Evolutionary conservation across 2,888 invertebrate genomes (phyloP).

Genomic region (Eupithecia exiguata): DNA sequence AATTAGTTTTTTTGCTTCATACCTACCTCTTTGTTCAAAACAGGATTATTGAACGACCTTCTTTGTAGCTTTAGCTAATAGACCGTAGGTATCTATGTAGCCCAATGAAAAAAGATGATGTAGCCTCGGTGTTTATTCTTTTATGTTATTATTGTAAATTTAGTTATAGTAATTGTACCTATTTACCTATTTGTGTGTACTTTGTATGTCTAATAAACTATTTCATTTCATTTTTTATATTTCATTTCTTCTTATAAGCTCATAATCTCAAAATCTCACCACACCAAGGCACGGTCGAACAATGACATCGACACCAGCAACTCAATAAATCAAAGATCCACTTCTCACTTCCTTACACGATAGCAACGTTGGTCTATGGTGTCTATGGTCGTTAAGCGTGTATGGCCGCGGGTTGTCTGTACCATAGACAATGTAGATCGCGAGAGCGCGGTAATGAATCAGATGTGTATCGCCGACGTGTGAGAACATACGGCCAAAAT

Average conservation of each 20-base stretch:
- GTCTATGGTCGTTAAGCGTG: constrained; percentile 53
- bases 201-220: too few species aligned
- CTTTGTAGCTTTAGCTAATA: too few species aligned
- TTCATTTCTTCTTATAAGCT: background rate
- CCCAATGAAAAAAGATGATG: too few species aligned
- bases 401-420: constrained; percentile 46
- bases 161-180: too few species aligned
- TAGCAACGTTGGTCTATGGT: constrained; percentile 37
- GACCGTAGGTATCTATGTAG: too few species aligned
- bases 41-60: background rate
- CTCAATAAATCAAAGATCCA: constrained; percentile 44
- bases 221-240: too few species aligned
- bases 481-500: constrained; percentile 84
- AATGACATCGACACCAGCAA: constrained; percentile 25
- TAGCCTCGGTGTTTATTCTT: too few species aligned
- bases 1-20: background rate
- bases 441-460: constrained; percentile 78
- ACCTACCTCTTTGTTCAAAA: background rate
- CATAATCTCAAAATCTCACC: background rate
- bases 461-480: constrained; percentile 82
- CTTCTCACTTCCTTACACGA: constrained; percentile 44
- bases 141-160: too few species aligned
- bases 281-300: background rate
- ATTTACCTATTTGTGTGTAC: too few species aligned
- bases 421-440: constrained; percentile 70